phyloP scores from a whole-genome alignment of 2,113 vertebrate genomes.

The Lophochroa leadbeateri region DNA sequence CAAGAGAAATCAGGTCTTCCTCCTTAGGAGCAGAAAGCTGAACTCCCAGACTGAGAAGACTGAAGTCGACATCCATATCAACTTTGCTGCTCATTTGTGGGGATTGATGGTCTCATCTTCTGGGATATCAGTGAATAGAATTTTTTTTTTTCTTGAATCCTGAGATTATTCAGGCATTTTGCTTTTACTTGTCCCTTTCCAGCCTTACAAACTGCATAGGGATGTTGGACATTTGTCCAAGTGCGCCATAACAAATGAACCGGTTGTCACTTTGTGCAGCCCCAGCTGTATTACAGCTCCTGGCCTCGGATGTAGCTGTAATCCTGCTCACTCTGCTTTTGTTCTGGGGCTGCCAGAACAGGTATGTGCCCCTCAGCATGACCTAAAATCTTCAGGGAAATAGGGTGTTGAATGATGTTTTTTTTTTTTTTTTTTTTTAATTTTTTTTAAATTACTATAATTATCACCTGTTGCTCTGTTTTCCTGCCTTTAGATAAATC shows the following conservation, averaged over 20 bases:
- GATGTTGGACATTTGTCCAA: not conserved
- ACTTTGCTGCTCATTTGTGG: not conserved
- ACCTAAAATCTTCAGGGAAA: not conserved
- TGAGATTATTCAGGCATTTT: not conserved
- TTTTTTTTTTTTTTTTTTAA: no score
- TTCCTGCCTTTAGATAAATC: not conserved
- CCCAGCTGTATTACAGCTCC: not conserved
- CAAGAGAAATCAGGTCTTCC: not conserved
- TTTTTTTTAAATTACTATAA: not conserved
- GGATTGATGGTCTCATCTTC: not conserved
- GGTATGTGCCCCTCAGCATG: not conserved
- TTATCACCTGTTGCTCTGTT: not conserved
- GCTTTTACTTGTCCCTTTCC: not conserved
- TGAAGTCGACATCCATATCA: not conserved
- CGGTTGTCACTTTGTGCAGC: not conserved
- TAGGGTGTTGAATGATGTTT: not conserved
- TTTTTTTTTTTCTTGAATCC: not conserved
- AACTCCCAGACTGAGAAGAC: not conserved
- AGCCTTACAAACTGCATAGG: not conserved
- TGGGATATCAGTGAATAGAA: not conserved
- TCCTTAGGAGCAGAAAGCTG: not conserved
- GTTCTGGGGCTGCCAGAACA: not conserved
- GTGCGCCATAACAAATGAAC: not conserved
- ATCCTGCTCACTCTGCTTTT: not conserved
- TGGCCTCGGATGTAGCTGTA: not conserved